Base-by-base conservation (phyloP, 2,113 vertebrate genomes). In the Salvelinus namaycush region DNA sequence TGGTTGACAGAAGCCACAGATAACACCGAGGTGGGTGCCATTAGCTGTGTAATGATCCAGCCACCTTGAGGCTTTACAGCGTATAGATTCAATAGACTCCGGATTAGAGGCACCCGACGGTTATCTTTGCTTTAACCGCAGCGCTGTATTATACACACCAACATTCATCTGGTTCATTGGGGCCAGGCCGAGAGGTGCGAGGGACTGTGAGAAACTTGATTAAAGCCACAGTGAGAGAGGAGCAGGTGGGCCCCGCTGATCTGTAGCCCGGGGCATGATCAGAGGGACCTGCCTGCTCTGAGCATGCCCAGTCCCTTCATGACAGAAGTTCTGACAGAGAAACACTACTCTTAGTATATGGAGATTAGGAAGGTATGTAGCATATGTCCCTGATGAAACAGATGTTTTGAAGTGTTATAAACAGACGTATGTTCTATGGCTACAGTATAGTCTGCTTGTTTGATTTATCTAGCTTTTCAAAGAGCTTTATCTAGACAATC, bases 81-180 rank as follows among this genome's bases (percentile, higher is more conserved):
- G 9, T 44, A 44, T 51, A 14, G 29, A 44, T 70, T 48, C n/a
- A 72, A 77, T 62, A n/a, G 20, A 5, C 34, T n/a, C 14, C 18
- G 48, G 75, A 82, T 80, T 75, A 78, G 65, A 67, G 71, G 16
- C 2, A 49, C 5, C 51, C 66, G 20, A 3, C 14, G 9, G 18
- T 64, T 60, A 76, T 70, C 70, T 27, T 44, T 44, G 39, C 59
- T 27, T 73, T 71, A 79, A 83, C 77, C 39, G 72, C 34, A 22
- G 22, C 27, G 5, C 71, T 62, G 68, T 59, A 31, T 83, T 69
- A 75, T 59, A 75, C 49, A 4, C 51, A 18, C 18, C 51, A 44
- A 22, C 48, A 78, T 48, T 78, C 75, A 77, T 77, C 72, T 54
- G 72, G 64, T 73, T 83, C 70, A 79, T 73, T 76, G 72, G 20